phyloP scores from a whole-genome alignment of 2,113 vertebrate species.

The Xyliphius kryptos region DNA sequence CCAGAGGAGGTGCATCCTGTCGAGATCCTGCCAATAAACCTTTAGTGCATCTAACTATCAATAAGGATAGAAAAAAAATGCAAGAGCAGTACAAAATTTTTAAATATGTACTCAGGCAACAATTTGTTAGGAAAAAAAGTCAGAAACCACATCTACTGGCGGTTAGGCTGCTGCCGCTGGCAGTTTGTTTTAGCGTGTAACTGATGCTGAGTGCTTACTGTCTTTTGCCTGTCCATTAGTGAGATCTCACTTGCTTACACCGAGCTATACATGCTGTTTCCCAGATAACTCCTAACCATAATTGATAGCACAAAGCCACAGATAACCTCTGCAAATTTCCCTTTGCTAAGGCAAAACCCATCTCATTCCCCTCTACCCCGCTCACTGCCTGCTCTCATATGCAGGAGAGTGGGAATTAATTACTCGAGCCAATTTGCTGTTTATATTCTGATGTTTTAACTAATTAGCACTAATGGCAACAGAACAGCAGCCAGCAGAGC shows the following conservation, averaged over 20 bases:
- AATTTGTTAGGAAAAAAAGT: neutral
- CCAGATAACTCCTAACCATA: conserved; percentile 43
- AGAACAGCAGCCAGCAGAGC: conserved; percentile 88
- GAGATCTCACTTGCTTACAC: conserved; percentile 20
- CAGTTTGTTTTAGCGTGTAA: conserved; percentile 35
- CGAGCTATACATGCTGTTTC: conserved; percentile 25
- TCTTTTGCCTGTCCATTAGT: conserved; percentile 30
- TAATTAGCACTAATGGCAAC: conserved; percentile 98
- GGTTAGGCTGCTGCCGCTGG: conserved; percentile 7
- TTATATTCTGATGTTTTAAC: conserved; percentile 99
- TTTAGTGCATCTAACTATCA: conserved; percentile 17
- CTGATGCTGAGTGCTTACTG: conserved; percentile 33
- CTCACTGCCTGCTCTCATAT: conserved; percentile 63
- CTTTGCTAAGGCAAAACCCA: conserved; percentile 26
- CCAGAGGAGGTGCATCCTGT: conserved; percentile 14
- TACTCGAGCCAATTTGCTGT: conserved; percentile 99
- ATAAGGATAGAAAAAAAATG: neutral
- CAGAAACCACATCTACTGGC: conserved; percentile 18
- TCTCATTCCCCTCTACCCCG: conserved; percentile 37
- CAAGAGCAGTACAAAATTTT: too few relatives aligned
- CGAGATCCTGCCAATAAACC: conserved; percentile 8
- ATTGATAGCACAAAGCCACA: conserved; percentile 44
- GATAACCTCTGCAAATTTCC: conserved; percentile 44
- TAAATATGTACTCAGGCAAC: too few relatives aligned
- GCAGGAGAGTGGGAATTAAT: conserved; percentile 93